These are phyloP conservation scores for Gorsachius magnificus DNA, from an alignment of 2,797 vertebrate species.

Conservation along the genomic window DNA sequence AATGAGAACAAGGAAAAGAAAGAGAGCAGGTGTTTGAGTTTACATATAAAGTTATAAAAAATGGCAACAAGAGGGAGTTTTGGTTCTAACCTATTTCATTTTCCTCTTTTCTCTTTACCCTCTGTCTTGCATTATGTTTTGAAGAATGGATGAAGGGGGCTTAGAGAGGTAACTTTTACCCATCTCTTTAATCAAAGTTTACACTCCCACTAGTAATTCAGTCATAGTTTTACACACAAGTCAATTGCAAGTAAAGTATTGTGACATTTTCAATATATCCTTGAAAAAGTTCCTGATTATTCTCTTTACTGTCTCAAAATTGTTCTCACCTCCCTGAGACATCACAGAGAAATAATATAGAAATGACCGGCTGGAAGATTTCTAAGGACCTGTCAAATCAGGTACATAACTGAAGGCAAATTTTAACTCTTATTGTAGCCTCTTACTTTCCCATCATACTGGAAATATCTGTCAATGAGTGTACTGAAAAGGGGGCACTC, in stretches of 20 bases:
- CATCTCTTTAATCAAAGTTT: background rate
- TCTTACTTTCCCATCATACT: background rate
- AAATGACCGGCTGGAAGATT: slow-evolving; percentile 3
- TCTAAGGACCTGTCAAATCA: slow-evolving; percentile 13
- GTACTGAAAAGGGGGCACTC: background rate
- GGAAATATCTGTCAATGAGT: background rate
- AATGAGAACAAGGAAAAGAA: background rate
- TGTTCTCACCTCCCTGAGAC: background rate
- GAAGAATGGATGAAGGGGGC: background rate
- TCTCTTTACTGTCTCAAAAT: background rate
- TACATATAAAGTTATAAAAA: background rate
- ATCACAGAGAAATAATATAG: background rate
- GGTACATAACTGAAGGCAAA: background rate
- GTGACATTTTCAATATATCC: background rate
- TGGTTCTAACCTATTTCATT: background rate
- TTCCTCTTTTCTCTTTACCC: background rate
- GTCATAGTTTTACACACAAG: background rate
- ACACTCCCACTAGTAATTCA: background rate
- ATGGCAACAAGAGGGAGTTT: background rate
- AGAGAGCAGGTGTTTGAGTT: background rate
- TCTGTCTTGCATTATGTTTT: background rate
- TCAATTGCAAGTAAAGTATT: background rate
- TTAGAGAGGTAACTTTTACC: background rate
- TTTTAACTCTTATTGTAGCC: background rate
- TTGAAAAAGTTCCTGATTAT: background rate